A percentile compares a stretch with the other conserved stretches of the same genome.
These are phyloP conservation scores for Ovis canadensis DNA, from an alignment of 2,113 vertebrate species.

Conservation along the genomic window DNA sequence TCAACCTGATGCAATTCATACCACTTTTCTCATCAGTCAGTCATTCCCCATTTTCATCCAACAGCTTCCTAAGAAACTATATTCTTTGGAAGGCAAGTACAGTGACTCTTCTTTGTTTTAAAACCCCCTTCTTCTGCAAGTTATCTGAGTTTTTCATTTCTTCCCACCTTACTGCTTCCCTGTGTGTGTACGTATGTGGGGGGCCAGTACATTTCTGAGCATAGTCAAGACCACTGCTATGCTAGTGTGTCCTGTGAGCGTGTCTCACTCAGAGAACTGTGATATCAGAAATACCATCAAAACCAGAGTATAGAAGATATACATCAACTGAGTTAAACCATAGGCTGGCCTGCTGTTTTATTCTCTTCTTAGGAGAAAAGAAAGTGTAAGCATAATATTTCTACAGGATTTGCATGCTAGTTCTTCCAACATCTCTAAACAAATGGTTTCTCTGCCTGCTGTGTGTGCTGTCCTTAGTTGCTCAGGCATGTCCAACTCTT, in stretches of 20 bases:
- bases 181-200: not conserved
- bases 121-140: not conserved
- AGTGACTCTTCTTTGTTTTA: not conserved
- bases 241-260: not conserved
- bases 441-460: not conserved
- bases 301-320: not conserved
- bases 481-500: not conserved
- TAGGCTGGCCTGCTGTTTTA: not conserved
- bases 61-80: not conserved
- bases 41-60: not conserved
- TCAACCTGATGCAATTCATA: not conserved
- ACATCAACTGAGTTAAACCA: not conserved
- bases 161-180: not conserved
- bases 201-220: not conserved
- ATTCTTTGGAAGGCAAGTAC: not conserved
- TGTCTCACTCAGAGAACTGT: not conserved
- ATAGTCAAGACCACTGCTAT: not conserved
- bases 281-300: not conserved
- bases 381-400: not conserved
- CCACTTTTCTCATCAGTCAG: not conserved
- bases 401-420: rapidly evolving
- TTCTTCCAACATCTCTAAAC: not conserved
- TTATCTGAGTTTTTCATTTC: not conserved
- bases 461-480: not conserved
- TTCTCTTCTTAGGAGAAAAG: not conserved